Conservation (phyloP, 2,113 vertebrate species). For the Pontoporia blainvillei region DNA sequence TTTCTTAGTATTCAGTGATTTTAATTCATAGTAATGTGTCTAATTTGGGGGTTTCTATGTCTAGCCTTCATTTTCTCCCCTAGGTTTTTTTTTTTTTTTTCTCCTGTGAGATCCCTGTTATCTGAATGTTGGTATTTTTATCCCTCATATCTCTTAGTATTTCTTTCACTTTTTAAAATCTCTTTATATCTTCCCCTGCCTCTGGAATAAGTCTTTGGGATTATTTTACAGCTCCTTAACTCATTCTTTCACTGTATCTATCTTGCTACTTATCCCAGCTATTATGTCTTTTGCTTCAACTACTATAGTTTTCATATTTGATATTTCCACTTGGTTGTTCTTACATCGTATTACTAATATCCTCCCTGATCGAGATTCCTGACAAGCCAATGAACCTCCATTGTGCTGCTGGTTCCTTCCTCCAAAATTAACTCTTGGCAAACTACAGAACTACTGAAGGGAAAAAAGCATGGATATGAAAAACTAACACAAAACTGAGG, state of each 20-base stretch:
- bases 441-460: neutral
- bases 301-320: neutral
- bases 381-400: neutral
- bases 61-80: neutral
- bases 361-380: neutral
- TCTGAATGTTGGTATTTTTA: neutral
- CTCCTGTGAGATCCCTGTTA: neutral
- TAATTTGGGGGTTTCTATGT: neutral
- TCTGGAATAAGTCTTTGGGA: neutral
- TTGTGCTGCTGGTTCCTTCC: neutral
- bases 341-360: neutral
- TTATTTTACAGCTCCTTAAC: neutral
- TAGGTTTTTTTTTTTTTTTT: neutral
- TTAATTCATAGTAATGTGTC: neutral
- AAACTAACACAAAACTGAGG: neutral
- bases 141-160: neutral
- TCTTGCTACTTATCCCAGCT: neutral
- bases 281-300: neutral
- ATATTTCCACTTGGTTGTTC: neutral
- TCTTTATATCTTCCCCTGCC: neutral
- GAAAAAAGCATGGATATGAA: neutral
- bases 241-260: neutral
- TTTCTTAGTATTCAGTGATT: neutral
- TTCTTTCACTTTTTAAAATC: neutral
- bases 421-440: neutral